Evolutionary conservation across 2,888 invertebrate species (phyloP).

Genomic region (Melanostoma mellinum): DNA sequence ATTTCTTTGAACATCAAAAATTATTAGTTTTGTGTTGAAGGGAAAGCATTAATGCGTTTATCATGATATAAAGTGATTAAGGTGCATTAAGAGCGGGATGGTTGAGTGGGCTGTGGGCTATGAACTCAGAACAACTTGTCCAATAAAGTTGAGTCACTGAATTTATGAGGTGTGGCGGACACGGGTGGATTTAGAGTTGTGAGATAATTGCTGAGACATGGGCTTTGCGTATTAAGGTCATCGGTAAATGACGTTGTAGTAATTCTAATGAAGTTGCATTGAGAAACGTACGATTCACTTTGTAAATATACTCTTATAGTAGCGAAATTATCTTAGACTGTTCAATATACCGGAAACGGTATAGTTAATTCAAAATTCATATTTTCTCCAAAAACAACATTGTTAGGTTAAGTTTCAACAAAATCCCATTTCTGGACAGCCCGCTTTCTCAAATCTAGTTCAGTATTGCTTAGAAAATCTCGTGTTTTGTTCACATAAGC

Average conservation of each 20-base stretch:
- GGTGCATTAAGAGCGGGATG: conserved; percentile 7
- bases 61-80: conserved; percentile 53
- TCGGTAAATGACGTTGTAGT: background rate
- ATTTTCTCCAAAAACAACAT: no score
- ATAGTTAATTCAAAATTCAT: no score
- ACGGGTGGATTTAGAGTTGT: background rate
- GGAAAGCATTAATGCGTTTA: conserved; percentile 45
- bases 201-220: conserved; percentile 10
- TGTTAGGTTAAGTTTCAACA: no score
- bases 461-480: no score
- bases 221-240: conserved; percentile 6
- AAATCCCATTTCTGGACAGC: no score
- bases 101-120: background rate
- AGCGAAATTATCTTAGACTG: no score
- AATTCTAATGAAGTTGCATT: no score
- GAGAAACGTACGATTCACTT: no score
- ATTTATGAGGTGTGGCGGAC: conserved; percentile 14
- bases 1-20: conserved; percentile 39
- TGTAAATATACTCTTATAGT: no score
- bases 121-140: background rate
- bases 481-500: no score
- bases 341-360: no score
- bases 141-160: conserved; percentile 19
- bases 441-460: no score
- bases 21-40: conserved; percentile 44